Conservation (phyloP, 1,140 invertebrate species). For the Cotesia typhae region DNA sequence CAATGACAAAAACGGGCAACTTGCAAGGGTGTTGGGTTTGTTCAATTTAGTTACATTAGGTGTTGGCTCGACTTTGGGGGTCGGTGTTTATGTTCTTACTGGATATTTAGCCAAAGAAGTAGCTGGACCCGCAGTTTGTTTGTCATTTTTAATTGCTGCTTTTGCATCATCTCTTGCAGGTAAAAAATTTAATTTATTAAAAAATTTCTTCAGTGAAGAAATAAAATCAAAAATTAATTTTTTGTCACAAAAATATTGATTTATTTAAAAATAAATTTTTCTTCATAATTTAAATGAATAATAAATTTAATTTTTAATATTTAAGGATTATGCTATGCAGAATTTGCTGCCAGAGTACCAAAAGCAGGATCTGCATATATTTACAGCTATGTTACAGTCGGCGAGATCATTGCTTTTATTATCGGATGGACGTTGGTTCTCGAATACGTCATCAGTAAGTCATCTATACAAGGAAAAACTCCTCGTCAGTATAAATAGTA, state of each 20-base stretch:
- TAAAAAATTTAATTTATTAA: conserved; percentile 33
- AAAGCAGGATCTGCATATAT: conserved; percentile 87
- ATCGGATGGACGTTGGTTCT: conserved; percentile 91
- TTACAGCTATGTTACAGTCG: conserved; percentile 88
- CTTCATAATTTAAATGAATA: too few species aligned
- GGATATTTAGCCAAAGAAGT: conserved; percentile 85
- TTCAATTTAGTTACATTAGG: conserved; percentile 84
- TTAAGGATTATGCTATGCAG: conserved; percentile 81
- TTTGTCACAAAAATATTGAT: too few species aligned
- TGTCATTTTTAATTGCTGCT: conserved; percentile 90
- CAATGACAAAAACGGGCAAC: conserved; percentile 60
- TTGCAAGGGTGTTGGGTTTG: conserved; percentile 79
- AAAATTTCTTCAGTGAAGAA: too few species aligned
- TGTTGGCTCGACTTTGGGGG: conserved; percentile 87
- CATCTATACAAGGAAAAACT: not conserved
- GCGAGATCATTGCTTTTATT: conserved; percentile 81
- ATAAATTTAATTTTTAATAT: too few species aligned
- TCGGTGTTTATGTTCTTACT: conserved; percentile 93
- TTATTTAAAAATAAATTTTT: too few species aligned
- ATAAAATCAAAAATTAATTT: too few species aligned
- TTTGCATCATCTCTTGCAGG: conserved; percentile 89
- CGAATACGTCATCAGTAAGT: conserved; percentile 86
- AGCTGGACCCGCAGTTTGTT: conserved; percentile 85
- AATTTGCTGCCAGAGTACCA: conserved; percentile 87
- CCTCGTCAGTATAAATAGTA: not conserved